Evolutionary conservation across 2,888 invertebrate species (phyloP), one percentile per base, ranked within the genome.

Genomic region (Gortyna flavago): DNA sequence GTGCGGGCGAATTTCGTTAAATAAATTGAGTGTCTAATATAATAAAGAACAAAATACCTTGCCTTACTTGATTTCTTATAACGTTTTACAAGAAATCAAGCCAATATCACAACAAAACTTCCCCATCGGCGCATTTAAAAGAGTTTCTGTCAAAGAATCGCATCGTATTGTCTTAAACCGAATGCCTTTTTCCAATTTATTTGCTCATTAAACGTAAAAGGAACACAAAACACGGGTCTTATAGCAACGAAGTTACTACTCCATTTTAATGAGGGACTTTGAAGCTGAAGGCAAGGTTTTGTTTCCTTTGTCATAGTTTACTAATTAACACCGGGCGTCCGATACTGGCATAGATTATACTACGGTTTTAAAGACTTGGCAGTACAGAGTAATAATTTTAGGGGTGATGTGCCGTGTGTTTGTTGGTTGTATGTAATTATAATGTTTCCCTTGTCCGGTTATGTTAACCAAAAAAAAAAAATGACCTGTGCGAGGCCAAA

Each of bases 181-280:
- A 85, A 82, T 88, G 82, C 73, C 84, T 85, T 89, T 87, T 84
- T 84, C 83, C 78, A 86, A 89, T 88, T 90, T 89, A 89, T 91
- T 89, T 87, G 85, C 89, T 90, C 88, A 91, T 90, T 91, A 89
- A 89, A 87, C 76, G 86, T 85, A 88, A 90, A 88, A 86, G 86
- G 85, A 89, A 86, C 87, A 81, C 80, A 85, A 77, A 80, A 89
- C 78, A 88, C 78, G 84, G 84, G 75, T 85, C 87, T 88, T 89
- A 85, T 79, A 79, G 80, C 81, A 77, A 74, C 84, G 71, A 87
- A 90, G 89, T 90, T 89, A 85, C 88, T 85, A 81, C 86, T 89
- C 83, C 85, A 89, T 91, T 92, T 93, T 94, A 95, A 95, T 93
- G 94, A 94, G 92, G 88, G 90, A 91, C 92, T 92, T 91, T 91